Evolutionary conservation across 2,888 invertebrate species (phyloP).

Genomic region (Xanthia togata): DNA sequence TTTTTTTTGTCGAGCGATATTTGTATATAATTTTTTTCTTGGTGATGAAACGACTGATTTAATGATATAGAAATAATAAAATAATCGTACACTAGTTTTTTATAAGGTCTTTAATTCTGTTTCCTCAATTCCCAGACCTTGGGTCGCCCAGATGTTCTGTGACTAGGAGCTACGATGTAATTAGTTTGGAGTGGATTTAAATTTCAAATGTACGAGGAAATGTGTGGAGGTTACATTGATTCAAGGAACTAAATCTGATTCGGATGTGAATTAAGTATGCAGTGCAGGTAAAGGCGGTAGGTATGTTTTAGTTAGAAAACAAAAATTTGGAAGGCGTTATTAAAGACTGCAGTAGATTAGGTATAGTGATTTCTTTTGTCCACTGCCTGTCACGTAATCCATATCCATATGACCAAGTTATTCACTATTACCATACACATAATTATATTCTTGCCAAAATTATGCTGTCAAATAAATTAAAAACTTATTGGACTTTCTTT

Average conservation of each 20-base stretch:
- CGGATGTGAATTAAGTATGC: constrained; percentile 27
- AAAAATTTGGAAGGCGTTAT: background rate
- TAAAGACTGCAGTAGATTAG: background rate
- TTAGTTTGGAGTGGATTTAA: constrained; percentile 71
- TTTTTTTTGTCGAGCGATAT: constrained; percentile 73
- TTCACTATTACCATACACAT: background rate
- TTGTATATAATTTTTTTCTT: constrained; percentile 75
- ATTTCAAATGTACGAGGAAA: constrained; percentile 70
- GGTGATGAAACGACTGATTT: constrained; percentile 75
- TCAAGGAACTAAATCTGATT: constrained; percentile 66
- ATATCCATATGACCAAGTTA: background rate
- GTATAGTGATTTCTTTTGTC: background rate
- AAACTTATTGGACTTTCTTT: constrained; percentile 3
- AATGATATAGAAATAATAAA: constrained; percentile 83
- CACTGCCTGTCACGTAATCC: background rate
- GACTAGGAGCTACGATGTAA: constrained; percentile 75
- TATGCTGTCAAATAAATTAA: background rate
- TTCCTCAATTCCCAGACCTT: constrained; percentile 87
- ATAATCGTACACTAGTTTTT: constrained; percentile 78
- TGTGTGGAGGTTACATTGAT: constrained; percentile 66
- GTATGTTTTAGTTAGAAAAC: background rate
- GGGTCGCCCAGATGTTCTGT: constrained; percentile 84
- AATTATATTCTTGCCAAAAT: constrained; percentile 14
- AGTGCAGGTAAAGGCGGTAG: background rate
- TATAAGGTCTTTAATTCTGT: constrained; percentile 75